phyloP scores from a whole-genome alignment of 2,888 invertebrate genomes.

The Thelaira solivaga region DNA sequence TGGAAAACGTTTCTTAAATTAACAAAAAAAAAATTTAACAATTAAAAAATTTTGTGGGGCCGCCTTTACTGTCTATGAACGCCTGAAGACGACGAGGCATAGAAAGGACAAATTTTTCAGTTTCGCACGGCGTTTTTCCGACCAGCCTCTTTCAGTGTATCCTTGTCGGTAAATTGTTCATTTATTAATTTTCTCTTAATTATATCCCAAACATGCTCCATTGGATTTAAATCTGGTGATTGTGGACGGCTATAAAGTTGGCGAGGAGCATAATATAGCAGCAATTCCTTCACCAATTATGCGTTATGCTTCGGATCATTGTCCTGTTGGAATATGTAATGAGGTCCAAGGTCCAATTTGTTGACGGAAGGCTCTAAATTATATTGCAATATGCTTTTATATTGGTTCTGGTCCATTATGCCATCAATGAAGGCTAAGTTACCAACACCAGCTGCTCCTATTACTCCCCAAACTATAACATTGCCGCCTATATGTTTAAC shows the following conservation, averaged over 20 bases:
- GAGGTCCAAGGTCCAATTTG: constrained; percentile 11
- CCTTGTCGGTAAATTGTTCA: background rate
- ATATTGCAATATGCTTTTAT: constrained; percentile 27
- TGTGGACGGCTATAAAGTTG: constrained; percentile 4
- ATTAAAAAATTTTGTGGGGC: no score
- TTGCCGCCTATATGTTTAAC: constrained; percentile 35
- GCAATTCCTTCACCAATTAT: background rate
- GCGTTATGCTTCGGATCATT: constrained; percentile 19
- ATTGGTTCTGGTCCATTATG: constrained; percentile 23
- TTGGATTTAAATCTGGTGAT: constrained; percentile 30
- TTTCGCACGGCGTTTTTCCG: no score
- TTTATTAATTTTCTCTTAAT: constrained; percentile 3
- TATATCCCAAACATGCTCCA: constrained; percentile 3
- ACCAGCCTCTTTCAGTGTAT: background rate
- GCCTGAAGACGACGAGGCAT: background rate
- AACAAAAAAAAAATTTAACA: no score
- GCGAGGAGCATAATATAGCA: constrained; percentile 31
- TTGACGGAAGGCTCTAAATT: constrained; percentile 12
- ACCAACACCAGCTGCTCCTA: background rate
- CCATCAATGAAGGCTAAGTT: background rate
- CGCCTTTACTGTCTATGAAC: no score
- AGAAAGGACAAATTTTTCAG: no score
- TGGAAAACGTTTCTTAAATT: no score
- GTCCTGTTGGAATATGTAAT: constrained; percentile 38
- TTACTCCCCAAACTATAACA: constrained; percentile 26